Evolutionary conservation across 2,113 vertebrate species (phyloP), one percentile per base, ranked within the genome.

Genomic region (Herpetotheres cachinnans): DNA sequence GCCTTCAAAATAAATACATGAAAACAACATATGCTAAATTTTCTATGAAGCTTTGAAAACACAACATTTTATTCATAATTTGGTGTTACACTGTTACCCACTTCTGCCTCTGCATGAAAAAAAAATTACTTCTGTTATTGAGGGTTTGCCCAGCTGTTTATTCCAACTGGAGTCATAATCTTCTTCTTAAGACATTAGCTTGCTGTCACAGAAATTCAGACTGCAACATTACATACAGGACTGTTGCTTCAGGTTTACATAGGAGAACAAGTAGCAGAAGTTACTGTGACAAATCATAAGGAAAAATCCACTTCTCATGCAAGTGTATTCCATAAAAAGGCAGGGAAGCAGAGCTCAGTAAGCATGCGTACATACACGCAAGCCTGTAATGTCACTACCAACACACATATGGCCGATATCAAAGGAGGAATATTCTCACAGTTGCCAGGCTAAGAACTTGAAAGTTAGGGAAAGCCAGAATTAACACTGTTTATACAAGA

Each of bases 391-490:
- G 24, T 78, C 88, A 94, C 82, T 49, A 80, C 66, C 74, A 87
- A 72, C 58, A 86, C 19, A 80, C 11, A 56, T 24, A 80, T 7
- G 77, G 69, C 22, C 3, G 10, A 4, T 77, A 92, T 36, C 50
- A 86, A 89, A 87, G 54, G 19, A 54, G 77, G 49, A 88, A 78
- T 89, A 86, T 36, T 90, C 58, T 81, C 73, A 90, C 47, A 62
- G 58, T 42, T 96, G 73, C 44, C 46, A 73, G 80, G 30, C 61
- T 82, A 93, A 71, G 73, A 91, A 95, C 36, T 82, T 72, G 34
- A 76, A 94, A 87, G 70, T 87, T 44, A 87, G 18, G 54, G 34
- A 95, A 86, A 91, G 52, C 11, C 89, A 94, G 70, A 93, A 93
- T 94, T 79, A 91, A 74, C 30, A 52, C 18, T 44, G 13, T 46